Percentiles rank a stretch among this genome's conserved stretches.
Conservation (phyloP, 1,140 invertebrate genomes). For the Caenorhabditis inopinata region DNA sequence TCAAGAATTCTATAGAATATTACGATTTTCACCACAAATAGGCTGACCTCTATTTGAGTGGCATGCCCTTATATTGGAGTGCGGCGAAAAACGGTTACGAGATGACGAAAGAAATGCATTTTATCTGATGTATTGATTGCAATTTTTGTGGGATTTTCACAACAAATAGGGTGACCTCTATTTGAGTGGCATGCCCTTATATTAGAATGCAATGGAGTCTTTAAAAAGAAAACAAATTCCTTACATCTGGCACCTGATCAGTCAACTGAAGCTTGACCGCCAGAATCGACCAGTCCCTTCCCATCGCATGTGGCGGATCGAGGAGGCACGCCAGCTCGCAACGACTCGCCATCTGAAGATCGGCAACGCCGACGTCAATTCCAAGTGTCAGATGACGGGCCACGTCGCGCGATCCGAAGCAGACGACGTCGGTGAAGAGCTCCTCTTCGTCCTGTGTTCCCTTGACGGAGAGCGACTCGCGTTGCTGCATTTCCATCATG, state of each 20-base stretch:
- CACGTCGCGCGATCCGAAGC: constrained; percentile 72
- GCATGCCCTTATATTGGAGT: too few relatives aligned
- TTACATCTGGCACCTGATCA: constrained; percentile 70
- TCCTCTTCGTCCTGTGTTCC: constrained; percentile 72
- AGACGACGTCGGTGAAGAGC: constrained; percentile 73
- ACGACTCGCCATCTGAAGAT: constrained; percentile 70
- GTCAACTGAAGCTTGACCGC: constrained; percentile 75
- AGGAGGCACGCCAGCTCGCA: constrained; percentile 71
- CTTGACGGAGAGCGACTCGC: constrained; percentile 68
- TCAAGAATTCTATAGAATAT: too few relatives aligned
- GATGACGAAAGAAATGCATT: too few relatives aligned
- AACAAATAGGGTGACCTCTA: too few relatives aligned
- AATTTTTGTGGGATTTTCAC: too few relatives aligned
- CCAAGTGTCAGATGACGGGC: constrained; percentile 67
- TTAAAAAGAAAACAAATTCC: background rate
- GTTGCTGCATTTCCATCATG: constrained; percentile 72
- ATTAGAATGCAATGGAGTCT: too few relatives aligned
- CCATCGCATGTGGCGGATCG: constrained; percentile 78
- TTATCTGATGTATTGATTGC: too few relatives aligned
- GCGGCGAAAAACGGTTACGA: too few relatives aligned
- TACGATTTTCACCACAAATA: too few relatives aligned
- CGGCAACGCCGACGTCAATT: constrained; percentile 69
- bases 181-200: too few relatives aligned
- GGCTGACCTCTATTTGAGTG: too few relatives aligned
- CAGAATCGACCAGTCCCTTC: constrained; percentile 80